Evolutionary conservation across 2,888 invertebrate species (phyloP), one percentile per base, ranked within the genome.

Genomic region (Pherbina coryleti): DNA sequence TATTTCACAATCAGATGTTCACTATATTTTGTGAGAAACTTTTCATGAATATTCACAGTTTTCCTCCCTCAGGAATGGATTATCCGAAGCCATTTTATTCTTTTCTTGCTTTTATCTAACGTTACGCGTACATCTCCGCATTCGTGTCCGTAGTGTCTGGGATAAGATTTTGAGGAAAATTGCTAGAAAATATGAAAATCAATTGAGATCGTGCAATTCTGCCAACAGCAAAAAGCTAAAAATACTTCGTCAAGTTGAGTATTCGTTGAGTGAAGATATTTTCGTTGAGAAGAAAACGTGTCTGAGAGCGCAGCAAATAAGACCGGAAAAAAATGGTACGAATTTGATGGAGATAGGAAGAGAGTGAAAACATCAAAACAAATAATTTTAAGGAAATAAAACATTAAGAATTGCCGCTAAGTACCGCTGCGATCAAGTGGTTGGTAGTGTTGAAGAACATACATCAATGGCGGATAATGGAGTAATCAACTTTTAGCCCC

Each of bases 101-200:
- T 53, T 71, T 55, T 64, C 79, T 79, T 79, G 64, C 77, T 71
- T 64, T 34, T 78, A 64, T 62, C 77, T 73, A 31, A 80, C 84
- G 84, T 81, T 80, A 80, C 79, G 77, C 82, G 78, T 74, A 79
- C 79, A 81, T 78, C 81, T 80, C 71, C 64, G 69, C 22, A 78
- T 51, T 74, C 51, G 76, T 78, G 66, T 74, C 66, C 31, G 51
- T 49, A 64, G 64, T 77, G 73, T 79, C 78, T 71, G 80, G 80
- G 76, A 34, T 75, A 72, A 72, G 75, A 76, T 80, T 64, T 60
- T 55, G 77, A 69, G 55, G 71, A 73, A 77, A 78, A 78, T 77
- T 77, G 78, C 75, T 67, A 72, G 70, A 77, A 74, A 76, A 76
- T 74, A 66, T 55, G 72, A 67, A 75, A 76, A 75, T 62, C 57